Evolutionary conservation across 2,888 invertebrate genomes (phyloP), one percentile per base, ranked within the genome.

Genomic region (Harpalus rufipes): DNA sequence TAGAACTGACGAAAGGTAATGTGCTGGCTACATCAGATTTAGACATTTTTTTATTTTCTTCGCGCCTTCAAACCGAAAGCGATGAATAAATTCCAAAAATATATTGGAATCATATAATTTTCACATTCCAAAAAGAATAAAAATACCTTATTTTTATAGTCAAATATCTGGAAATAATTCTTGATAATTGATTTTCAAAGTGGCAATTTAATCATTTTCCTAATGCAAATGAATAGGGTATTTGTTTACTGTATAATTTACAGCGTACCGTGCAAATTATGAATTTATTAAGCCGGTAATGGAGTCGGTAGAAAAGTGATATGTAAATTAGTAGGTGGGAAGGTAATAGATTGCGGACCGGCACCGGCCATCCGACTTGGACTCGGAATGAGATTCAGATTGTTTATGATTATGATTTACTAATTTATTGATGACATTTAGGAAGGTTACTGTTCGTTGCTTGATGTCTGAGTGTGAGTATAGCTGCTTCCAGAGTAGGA

Each of bases 291-390:
- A 61, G 79, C 39, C 78, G 2, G 18, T 78, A 44, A 74, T 74
- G 72, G 72, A 74, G 72, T 44, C 72, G 61, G 80, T 44, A 59
- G 80, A 80, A 63, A 80, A 80, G 63, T 63, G 59, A 61, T 80
- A 63, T 80, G 80, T 80, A 80, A 81, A 81, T 63, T 65, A 51
- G 81, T 65, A 81, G 81, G 81, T 44, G 61, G 81, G 81, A 32
- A 32, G 78, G 25, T 78, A 78, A 78, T 58, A 16, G 56, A 78
- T 56, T 78, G 58, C 59, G 32, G 78, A 58, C 56, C 59, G 78
- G 32, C 32, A 51, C 44, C 44, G 12, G 1, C 44, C 44, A 12
- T 12, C 44, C 44, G 44, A 12, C 44, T 44, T 44, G 44, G 68
- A 72, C 72, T 74, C 41, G 72, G 16, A 44, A 74, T 74, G 41